phyloP scores from a whole-genome alignment of 35 echinoderm and acorn worm genomes.

The Amphiura filiformis region DNA sequence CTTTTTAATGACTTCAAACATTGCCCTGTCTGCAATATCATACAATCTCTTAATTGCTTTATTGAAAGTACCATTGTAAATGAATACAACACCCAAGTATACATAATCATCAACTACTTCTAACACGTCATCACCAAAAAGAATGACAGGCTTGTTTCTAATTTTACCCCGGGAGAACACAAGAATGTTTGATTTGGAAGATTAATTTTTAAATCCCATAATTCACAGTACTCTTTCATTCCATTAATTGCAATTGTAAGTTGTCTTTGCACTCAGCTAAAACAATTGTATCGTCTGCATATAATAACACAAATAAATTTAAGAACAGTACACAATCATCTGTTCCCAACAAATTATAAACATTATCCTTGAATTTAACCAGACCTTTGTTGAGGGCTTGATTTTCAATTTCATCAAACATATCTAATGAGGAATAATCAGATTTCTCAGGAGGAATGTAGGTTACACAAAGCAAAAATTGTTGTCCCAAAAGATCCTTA shows the following conservation, averaged over 20 bases:
- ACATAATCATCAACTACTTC: too few species aligned
- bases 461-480: too few species aligned
- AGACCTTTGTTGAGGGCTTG: not conserved
- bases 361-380: not conserved
- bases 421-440: too few species aligned
- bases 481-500: too few species aligned
- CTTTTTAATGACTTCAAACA: not conserved
- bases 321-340: not conserved
- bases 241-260: slow-evolving; percentile 17
- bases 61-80: slow-evolving; percentile 11
- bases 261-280: not conserved
- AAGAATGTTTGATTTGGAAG: slow-evolving; percentile 9
- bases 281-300: not conserved
- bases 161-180: slow-evolving; percentile 41
- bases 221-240: slow-evolving; percentile 19
- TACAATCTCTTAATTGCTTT: slow-evolving; percentile 26
- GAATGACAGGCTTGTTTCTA: slow-evolving; percentile 16
- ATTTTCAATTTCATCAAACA: too few species aligned
- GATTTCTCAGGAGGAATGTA: too few species aligned
- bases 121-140: not conserved
- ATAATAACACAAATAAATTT: not conserved
- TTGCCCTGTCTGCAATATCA: not conserved
- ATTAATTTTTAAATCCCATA: not conserved
- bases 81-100: slow-evolving; percentile 4
- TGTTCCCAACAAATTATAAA: too few species aligned